Evolutionary conservation across 2,888 invertebrate species (phyloP).

Genomic region (Dolichomitus sp.): DNA sequence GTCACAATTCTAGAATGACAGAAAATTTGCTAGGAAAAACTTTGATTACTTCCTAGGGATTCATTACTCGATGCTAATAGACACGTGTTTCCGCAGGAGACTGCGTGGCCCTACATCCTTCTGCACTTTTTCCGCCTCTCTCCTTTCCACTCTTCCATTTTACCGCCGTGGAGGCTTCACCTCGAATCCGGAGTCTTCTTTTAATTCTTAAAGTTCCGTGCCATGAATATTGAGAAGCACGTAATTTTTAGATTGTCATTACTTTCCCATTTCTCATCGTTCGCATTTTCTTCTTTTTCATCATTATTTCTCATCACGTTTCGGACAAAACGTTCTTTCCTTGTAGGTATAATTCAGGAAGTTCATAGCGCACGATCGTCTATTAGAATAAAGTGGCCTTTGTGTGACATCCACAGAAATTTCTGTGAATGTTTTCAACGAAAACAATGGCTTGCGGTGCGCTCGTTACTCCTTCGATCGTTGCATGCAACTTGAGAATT

Average conservation of each 20-base stretch:
- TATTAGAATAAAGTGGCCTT: too few relatives aligned
- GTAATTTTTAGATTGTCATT: constrained; percentile 69
- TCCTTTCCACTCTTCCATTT: constrained; percentile 1
- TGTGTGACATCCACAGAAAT: too few relatives aligned
- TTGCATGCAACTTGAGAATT: too few relatives aligned
- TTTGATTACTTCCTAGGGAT: constrained; percentile 84
- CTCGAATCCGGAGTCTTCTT: constrained; percentile 53
- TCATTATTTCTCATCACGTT: constrained; percentile 37
- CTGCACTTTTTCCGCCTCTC: constrained; percentile 6
- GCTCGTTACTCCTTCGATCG: too few relatives aligned
- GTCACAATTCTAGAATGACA: constrained; percentile 59
- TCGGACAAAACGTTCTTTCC: not conserved
- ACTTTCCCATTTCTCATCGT: constrained; percentile 37
- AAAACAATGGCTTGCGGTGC: too few relatives aligned
- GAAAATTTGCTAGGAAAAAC: constrained; percentile 80
- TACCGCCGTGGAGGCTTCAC: not conserved
- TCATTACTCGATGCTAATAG: constrained; percentile 84
- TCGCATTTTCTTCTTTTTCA: too few relatives aligned
- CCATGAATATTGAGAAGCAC: constrained; percentile 81
- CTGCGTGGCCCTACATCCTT: constrained; percentile 28
- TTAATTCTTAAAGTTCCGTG: constrained; percentile 73
- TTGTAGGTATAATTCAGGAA: constrained; percentile 22
- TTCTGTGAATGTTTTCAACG: too few relatives aligned
- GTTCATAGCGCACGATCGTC: constrained; percentile 20
- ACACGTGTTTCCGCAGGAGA: constrained; percentile 77